Conservation (phyloP, 2,888 invertebrate genomes). For the Perdita meconis region DNA sequence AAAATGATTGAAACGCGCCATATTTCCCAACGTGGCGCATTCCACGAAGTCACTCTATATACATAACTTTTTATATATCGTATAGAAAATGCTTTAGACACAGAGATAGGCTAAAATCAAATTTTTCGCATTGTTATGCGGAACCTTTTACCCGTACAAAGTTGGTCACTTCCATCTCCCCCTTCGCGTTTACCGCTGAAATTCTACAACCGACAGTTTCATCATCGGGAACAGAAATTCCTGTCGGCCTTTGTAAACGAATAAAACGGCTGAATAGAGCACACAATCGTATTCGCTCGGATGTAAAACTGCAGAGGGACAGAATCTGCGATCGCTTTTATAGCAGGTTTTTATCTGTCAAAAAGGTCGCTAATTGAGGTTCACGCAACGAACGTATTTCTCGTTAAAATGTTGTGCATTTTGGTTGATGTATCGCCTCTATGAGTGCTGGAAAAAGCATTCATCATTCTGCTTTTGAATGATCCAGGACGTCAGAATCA, state of each 20-base stretch:
- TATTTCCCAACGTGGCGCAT: no score
- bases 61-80: background rate
- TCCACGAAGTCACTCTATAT: no score
- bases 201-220: slow-evolving; percentile 47
- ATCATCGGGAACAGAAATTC: slow-evolving; percentile 56
- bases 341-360: slow-evolving; percentile 62
- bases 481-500: background rate
- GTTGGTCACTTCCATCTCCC: background rate
- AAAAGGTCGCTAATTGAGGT: slow-evolving; percentile 71
- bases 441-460: slow-evolving; percentile 7
- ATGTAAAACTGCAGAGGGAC: slow-evolving; percentile 62
- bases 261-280: slow-evolving; percentile 61
- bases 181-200: slow-evolving; percentile 36
- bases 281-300: slow-evolving; percentile 58
- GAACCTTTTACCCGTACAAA: background rate
- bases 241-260: slow-evolving; percentile 53
- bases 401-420: slow-evolving; percentile 53
- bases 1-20: no score
- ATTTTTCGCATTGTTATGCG: background rate
- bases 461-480: background rate
- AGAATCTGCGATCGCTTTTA: slow-evolving; percentile 66
- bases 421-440: slow-evolving; percentile 26
- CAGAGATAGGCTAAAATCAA: background rate
- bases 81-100: background rate
- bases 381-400: slow-evolving; percentile 56